Evolutionary conservation across 1,140 invertebrate genomes (phyloP).

Genomic region (Periplaneta americana): DNA sequence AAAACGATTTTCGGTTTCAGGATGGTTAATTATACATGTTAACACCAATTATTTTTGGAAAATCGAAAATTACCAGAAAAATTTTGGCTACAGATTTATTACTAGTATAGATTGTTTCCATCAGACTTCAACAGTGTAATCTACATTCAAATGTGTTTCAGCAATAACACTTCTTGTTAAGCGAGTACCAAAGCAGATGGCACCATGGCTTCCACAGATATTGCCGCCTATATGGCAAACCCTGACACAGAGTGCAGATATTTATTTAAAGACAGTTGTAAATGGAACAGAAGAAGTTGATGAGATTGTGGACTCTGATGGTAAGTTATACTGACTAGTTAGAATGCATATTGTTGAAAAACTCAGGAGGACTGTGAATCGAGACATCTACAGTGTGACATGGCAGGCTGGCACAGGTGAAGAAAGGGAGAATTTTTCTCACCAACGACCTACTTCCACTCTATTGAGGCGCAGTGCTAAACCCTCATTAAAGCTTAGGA

Average conservation of each 20-base stretch:
- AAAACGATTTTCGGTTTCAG: no score
- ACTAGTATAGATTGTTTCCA: not conserved
- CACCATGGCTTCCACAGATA: conserved; percentile 56
- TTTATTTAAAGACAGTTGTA: conserved; percentile 54
- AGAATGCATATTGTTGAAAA: no score
- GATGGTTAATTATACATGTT: no score
- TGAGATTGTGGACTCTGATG: conserved; percentile 47
- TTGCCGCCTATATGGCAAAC: conserved; percentile 65
- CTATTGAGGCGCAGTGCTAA: no score
- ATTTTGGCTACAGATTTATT: not conserved
- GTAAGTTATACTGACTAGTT: conserved; percentile 36
- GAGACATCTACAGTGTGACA: no score
- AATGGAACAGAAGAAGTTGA: conserved; percentile 49
- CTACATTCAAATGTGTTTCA: conserved; percentile 26
- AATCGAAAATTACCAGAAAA: no score
- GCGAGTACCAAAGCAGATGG: conserved; percentile 59
- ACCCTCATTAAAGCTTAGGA: no score
- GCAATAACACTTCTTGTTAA: conserved; percentile 57
- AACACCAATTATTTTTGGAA: no score
- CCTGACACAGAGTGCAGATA: conserved; percentile 60
- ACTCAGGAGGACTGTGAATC: no score
- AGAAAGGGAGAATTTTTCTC: no score
- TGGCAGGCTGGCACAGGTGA: no score
- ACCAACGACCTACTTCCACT: no score
- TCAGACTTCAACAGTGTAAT: not conserved